A percentile compares a stretch with the other conserved stretches of the same genome.
phyloP scores from a whole-genome alignment of 2,888 invertebrate genomes.

The Trichopoda pennipes region DNA sequence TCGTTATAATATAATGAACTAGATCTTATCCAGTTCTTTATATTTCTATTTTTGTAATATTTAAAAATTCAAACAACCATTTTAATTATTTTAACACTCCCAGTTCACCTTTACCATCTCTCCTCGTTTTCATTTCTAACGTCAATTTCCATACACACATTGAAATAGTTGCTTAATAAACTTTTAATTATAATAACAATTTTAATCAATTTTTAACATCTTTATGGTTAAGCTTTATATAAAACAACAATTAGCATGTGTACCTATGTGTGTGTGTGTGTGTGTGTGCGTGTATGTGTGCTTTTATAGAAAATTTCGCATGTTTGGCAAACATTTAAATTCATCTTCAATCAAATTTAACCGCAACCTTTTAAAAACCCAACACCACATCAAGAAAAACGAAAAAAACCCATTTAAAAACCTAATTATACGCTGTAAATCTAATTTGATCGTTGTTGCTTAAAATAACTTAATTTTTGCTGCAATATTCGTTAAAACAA shows the following conservation, averaged over 20 bases:
- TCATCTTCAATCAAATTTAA: conserved; percentile 7
- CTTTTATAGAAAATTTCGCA: conserved; percentile 1
- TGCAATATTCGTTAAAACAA: conserved; percentile 46
- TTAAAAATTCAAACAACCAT: too few species aligned
- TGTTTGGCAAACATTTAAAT: conserved; percentile 47
- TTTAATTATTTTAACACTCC: too few species aligned
- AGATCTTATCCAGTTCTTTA: too few species aligned
- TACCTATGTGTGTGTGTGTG: too few species aligned
- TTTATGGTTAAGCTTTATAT: neutral
- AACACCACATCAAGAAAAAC: neutral
- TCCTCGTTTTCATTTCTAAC: too few species aligned
- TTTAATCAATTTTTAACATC: neutral
- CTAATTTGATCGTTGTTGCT: conserved; percentile 55
- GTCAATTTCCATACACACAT: too few species aligned
- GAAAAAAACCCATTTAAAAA: neutral
- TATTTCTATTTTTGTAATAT: too few species aligned
- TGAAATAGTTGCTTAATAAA: too few species aligned
- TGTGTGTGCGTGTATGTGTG: too few species aligned
- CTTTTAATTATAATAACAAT: neutral
- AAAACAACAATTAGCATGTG: neutral
- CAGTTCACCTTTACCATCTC: too few species aligned
- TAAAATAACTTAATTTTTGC: conserved; percentile 64
- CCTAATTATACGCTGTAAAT: conserved; percentile 61
- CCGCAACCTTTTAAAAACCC: conserved; percentile 7
- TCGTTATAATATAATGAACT: too few species aligned